Conservation (phyloP, 2,113 vertebrate species). For the Channa maculata region DNA sequence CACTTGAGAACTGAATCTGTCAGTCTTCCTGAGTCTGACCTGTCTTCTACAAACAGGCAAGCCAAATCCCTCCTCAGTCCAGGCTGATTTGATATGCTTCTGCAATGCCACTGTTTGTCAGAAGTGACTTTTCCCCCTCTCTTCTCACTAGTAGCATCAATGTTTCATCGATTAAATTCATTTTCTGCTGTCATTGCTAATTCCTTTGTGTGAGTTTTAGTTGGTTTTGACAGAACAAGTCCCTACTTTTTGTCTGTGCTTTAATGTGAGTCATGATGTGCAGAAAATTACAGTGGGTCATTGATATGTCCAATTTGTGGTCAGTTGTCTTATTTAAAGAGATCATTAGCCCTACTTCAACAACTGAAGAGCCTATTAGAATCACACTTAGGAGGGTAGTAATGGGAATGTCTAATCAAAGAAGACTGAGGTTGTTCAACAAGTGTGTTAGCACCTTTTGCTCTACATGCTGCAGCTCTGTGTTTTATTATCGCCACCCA, state of each 20-base stretch:
- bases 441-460: conserved; percentile 57
- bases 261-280: conserved; percentile 40
- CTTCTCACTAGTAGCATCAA: conserved; percentile 12
- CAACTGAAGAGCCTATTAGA: conserved; percentile 52
- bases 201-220: conserved; percentile 51
- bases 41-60: conserved; percentile 1
- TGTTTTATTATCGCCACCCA: conserved; percentile 64
- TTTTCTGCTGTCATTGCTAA: conserved; percentile 49
- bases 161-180: conserved; percentile 53
- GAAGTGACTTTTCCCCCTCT: background rate
- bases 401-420: conserved; percentile 43
- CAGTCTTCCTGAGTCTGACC: conserved; percentile 39
- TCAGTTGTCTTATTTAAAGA: conserved; percentile 63
- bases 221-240: conserved; percentile 37
- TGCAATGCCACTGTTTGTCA: conserved; percentile 35
- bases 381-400: conserved; percentile 16
- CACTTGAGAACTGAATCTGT: conserved; percentile 31
- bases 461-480: conserved; percentile 20
- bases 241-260: background rate
- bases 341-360: conserved; percentile 37
- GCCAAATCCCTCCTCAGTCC: background rate
- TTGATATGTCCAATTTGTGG: conserved; percentile 53
- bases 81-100: conserved; percentile 36
- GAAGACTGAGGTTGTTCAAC: conserved; percentile 43
- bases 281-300: conserved; percentile 28